Evolutionary conservation across 2,888 invertebrate genomes (phyloP).

Genomic region (Caradrina kadenii): DNA sequence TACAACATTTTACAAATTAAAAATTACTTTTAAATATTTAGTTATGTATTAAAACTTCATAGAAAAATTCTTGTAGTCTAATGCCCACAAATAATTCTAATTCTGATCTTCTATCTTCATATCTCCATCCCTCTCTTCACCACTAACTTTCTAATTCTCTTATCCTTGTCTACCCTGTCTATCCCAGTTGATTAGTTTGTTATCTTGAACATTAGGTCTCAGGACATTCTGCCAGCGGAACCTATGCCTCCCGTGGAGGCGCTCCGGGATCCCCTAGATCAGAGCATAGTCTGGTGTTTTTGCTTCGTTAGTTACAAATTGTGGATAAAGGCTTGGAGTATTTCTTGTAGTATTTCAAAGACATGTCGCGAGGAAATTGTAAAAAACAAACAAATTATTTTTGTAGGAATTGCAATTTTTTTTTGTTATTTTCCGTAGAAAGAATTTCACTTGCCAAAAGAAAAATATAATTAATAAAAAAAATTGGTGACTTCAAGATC

Average conservation of each 20-base stretch:
- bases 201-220: conserved; percentile 40
- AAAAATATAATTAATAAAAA: too few species aligned
- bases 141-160: neutral
- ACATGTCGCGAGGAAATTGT: too few species aligned
- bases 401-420: too few species aligned
- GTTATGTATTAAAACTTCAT: too few species aligned
- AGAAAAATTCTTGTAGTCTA: too few species aligned
- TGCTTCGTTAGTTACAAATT: conserved; percentile 52
- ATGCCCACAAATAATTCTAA: too few species aligned
- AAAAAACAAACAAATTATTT: too few species aligned
- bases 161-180: neutral
- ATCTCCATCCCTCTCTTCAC: neutral
- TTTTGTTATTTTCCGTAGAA: too few species aligned
- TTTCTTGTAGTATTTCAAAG: neutral
- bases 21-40: too few species aligned
- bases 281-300: conserved; percentile 27
- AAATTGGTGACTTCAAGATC: too few species aligned
- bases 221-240: conserved; percentile 29
- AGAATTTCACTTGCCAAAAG: too few species aligned
- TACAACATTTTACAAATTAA: too few species aligned
- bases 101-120: neutral
- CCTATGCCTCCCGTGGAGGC: conserved; percentile 39
- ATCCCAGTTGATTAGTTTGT: conserved; percentile 51
- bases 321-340: neutral
- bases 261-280: conserved; percentile 43